phyloP scores from a whole-genome alignment of 2,797 vertebrate genomes.

The Bradypodion ventrale region DNA sequence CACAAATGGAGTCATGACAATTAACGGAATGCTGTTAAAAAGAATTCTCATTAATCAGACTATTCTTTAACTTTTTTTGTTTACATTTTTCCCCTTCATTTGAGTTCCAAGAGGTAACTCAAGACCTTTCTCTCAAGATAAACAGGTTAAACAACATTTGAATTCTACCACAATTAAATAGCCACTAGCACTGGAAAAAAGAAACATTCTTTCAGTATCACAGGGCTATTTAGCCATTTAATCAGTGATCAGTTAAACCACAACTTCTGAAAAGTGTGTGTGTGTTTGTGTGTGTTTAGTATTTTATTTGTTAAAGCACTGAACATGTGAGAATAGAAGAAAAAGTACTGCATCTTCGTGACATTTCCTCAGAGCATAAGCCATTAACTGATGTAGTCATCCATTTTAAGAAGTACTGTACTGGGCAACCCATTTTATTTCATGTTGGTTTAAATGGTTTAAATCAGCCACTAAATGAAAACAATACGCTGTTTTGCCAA shows the following conservation, averaged over 20 bases:
- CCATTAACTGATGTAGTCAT: constrained; percentile 40
- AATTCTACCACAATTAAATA: constrained; percentile 41
- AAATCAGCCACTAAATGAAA: constrained; percentile 30
- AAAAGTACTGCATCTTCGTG: constrained; percentile 45
- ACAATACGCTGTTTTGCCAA: constrained; percentile 48
- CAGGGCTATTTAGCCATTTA: constrained; percentile 41
- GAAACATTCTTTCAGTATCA: constrained; percentile 38
- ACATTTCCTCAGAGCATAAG: constrained; percentile 39
- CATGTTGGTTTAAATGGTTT: constrained; percentile 36
- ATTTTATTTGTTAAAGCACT: constrained; percentile 36
- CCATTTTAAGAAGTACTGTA: constrained; percentile 54
- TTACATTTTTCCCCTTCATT: constrained; percentile 46
- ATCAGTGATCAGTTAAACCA: constrained; percentile 43
- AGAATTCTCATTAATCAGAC: constrained; percentile 11
- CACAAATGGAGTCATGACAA: constrained; percentile 31
- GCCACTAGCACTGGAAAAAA: constrained; percentile 36
- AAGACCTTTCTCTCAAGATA: constrained; percentile 25
- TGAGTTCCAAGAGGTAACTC: constrained; percentile 56
- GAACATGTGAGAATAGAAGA: constrained; percentile 54
- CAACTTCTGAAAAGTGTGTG: constrained; percentile 53
- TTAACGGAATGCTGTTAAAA: constrained; percentile 52
- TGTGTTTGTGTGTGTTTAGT: constrained; percentile 30
- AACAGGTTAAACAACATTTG: constrained; percentile 14
- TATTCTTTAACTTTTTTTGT: not conserved
- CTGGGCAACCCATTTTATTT: constrained; percentile 39